Percentiles rank a stretch among this genome's conserved stretches.
Conservation (phyloP, 1,140 invertebrate species). For the Drosophila pseudoananassae region DNA sequence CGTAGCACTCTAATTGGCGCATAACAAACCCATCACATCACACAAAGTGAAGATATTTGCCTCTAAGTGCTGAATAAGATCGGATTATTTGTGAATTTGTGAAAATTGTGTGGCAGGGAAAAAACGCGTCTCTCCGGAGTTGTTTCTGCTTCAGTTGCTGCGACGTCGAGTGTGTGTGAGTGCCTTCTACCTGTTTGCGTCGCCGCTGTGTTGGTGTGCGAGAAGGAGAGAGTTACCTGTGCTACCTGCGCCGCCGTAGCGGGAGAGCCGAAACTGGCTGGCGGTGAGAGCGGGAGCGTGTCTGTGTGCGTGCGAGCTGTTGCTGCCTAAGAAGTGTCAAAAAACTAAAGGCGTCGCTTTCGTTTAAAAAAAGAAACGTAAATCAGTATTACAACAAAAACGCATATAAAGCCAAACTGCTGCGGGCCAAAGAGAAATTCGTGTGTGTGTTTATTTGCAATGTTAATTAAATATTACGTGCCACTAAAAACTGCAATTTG, state of each 20-base stretch:
- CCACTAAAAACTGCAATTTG: constrained; percentile 72
- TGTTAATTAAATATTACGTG: constrained; percentile 77
- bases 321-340: constrained; percentile 65
- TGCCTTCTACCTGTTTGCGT: constrained; percentile 69
- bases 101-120: constrained; percentile 51
- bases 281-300: not conserved
- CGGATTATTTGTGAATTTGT: constrained; percentile 17
- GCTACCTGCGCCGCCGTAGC: constrained; percentile 57
- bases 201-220: constrained; percentile 31
- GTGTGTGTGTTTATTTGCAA: constrained; percentile 49
- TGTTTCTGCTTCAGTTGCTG: constrained; percentile 70
- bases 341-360: constrained; percentile 77
- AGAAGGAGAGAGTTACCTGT: constrained; percentile 28
- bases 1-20: constrained; percentile 25
- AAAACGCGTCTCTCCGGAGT: constrained; percentile 56
- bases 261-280: constrained; percentile 1
- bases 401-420: constrained; percentile 4
- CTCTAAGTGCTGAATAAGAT: constrained; percentile 25
- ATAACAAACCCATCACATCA: not conserved
- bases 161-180: constrained; percentile 46
- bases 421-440: constrained; percentile 64
- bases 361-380: constrained; percentile 68
- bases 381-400: constrained; percentile 17
- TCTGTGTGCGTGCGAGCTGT: constrained; percentile 7
- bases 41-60: constrained; percentile 4